Base-by-base conservation (phyloP, 2,797 vertebrate genomes). In the Trachops cirrhosus region DNA sequence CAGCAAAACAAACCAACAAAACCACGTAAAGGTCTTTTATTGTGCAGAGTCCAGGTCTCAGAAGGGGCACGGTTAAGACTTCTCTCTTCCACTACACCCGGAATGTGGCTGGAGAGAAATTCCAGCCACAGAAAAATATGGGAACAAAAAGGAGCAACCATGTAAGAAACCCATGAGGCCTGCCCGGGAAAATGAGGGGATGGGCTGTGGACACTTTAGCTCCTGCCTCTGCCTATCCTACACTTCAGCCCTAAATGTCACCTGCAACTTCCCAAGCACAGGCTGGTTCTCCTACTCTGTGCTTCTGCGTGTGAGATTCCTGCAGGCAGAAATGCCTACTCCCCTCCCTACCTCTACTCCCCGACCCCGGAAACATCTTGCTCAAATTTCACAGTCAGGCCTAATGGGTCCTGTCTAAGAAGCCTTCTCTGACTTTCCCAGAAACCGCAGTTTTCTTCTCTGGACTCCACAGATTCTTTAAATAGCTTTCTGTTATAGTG, bases 191-290 rank as follows among this genome's bases (percentile, higher is more conserved):
- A 37, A 21, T 3, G 6, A 21, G 11, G 44, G 9, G 4, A 24
- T 2, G 14, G 22, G 12, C 52, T 4, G 11, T 0, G 9, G 14
- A 5, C 75, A 4, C 11, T 3, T 74, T 37, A 6, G 4, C 22
- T 67, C 24, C 16, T 57, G 34, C 48, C 46, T 41, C 70, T 46
- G 64, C 39, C 19, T n/a, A 29, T 26, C 34, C 54, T 11, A 39
- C 5, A 24, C 15, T 4, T 19, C 6, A 32, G 62, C 9, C 83
- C 73, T 9, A 24, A 26, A 48, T 39, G 29, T 2, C 3, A 9
- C 64, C 12, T 32, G 37, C 0, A 5, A 2, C 22, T 29, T 11
- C 54, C 78, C 21, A 7, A 21, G 48, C 22, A 4, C 73, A 18
- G 0, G 0, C 11, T 9, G 2, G 5, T 10, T 26, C 54, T 52